Percentiles rank a stretch among this genome's conserved stretches.
Conservation (phyloP, 2,888 invertebrate species). For the Hylaea fasciaria region DNA sequence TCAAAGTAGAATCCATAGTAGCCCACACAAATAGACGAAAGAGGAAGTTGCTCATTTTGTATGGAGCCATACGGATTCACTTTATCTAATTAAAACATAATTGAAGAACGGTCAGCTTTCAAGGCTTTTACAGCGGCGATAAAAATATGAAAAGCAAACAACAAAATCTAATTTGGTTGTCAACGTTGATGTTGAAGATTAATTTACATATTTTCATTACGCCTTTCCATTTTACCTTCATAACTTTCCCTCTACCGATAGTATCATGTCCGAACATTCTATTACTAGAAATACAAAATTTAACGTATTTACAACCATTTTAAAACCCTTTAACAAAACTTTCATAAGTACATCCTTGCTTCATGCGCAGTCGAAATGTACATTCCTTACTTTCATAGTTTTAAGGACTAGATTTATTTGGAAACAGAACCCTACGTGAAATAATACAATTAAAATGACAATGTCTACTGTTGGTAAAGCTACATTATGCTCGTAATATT, state of each 20-base stretch:
- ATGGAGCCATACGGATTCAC: conserved; percentile 78
- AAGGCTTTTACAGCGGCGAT: conserved; percentile 49
- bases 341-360: conserved; percentile 82
- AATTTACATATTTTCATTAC: conserved; percentile 64
- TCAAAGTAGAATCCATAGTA: conserved; percentile 72
- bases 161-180: conserved; percentile 53
- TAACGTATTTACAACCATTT: conserved; percentile 85
- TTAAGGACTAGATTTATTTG: conserved; percentile 78
- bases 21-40: conserved; percentile 79
- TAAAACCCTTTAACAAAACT: conserved; percentile 77
- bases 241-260: conserved; percentile 72
- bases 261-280: conserved; percentile 77
- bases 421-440: conserved; percentile 69
- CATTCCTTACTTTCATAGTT: conserved; percentile 68
- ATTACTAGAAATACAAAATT: conserved; percentile 85
- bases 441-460: conserved; percentile 52
- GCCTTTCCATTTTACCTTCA: conserved; percentile 54
- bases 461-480: conserved; percentile 57
- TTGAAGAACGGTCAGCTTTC: conserved; percentile 37
- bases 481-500: conserved; percentile 62
- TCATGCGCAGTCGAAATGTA: conserved; percentile 80
- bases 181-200: conserved; percentile 60
- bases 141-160: conserved; percentile 52
- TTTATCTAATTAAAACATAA: conserved; percentile 36
- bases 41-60: conserved; percentile 82